Evolutionary conservation across 2,888 invertebrate genomes (phyloP), one percentile per base, ranked within the genome.

Genomic region (Lasioglossum villosulum): DNA sequence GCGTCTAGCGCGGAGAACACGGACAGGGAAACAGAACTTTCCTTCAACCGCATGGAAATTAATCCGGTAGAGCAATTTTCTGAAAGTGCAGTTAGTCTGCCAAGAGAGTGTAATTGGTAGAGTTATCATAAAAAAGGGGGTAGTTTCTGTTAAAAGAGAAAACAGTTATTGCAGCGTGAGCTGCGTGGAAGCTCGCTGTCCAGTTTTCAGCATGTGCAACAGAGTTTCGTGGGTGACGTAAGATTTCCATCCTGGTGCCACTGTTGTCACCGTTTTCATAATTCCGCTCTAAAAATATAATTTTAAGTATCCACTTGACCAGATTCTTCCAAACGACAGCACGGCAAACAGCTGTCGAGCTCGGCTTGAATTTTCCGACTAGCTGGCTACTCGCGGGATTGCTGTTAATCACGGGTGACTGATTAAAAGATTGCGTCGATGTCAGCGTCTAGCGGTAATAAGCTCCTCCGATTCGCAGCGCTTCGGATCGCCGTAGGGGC

Each of bases 241-340:
- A 73, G 27, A 30, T 30, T 70, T 48, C 14, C 30, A 37, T 30
- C 42, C 39, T 30, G n/a, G 56, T 12, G 27, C 8, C 23, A 42
- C 42, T 14, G 45, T 23, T 42, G 82, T 82, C 71, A 34, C 27
- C 19, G 59, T 78, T 84, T 75, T 68, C 59, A 63, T 52, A 45
- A 74, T 74, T 76, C 56, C 66, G 34, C 12, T 79, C 76, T 83
- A 78, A 83, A 83, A 83, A 86, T 86, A 86, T 80, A 86, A 86
- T 80, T 72, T 52, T 19, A 70, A 86, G 77, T 63, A 30, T 63
- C 76, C 83, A 83, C 86, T 86, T 83, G 86, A 86, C 86, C 82
- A 72, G 77, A 76, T 78, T 86, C 75, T 56, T 39, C 77, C 39
- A 42, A 72, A 74, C 63, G 66, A 59, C 71, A 39, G 48, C 37